Percentiles rank a stretch among this genome's conserved stretches.
phyloP scores from a whole-genome alignment of 2,113 vertebrate species.

The Malurus cyaneus region DNA sequence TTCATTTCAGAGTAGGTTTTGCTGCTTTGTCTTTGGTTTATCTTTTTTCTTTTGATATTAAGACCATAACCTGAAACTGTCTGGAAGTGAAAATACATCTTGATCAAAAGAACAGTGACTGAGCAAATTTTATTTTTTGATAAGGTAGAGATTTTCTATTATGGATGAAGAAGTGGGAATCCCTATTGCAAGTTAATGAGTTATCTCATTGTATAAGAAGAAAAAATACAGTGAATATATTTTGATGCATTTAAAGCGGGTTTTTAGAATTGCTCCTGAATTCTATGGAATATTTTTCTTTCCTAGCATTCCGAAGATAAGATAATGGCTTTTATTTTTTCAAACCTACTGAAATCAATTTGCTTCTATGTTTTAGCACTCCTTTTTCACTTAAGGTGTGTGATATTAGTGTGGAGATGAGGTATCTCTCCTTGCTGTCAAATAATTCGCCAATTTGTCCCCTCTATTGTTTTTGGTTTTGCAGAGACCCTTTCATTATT shows the following conservation, averaged over 20 bases:
- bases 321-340: neutral
- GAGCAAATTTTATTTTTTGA: neutral
- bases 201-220: neutral
- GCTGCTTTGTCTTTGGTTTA: neutral
- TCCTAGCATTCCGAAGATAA: neutral
- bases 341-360: neutral
- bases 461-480: neutral
- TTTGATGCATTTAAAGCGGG: neutral
- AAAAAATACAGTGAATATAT: neutral
- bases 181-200: neutral
- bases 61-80: neutral
- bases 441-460: neutral
- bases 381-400: neutral
- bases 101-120: neutral
- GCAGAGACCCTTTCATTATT: neutral
- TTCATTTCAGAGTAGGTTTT: neutral
- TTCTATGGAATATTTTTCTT: neutral
- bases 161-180: neutral
- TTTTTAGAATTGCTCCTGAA: neutral
- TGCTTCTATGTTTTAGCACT: neutral
- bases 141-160: neutral
- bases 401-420: neutral
- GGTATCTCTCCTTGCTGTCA: neutral
- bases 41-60: neutral
- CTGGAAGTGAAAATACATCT: neutral